Base-by-base conservation (phyloP, 1,140 invertebrate genomes). In the Metopolophium dirhodum region DNA sequence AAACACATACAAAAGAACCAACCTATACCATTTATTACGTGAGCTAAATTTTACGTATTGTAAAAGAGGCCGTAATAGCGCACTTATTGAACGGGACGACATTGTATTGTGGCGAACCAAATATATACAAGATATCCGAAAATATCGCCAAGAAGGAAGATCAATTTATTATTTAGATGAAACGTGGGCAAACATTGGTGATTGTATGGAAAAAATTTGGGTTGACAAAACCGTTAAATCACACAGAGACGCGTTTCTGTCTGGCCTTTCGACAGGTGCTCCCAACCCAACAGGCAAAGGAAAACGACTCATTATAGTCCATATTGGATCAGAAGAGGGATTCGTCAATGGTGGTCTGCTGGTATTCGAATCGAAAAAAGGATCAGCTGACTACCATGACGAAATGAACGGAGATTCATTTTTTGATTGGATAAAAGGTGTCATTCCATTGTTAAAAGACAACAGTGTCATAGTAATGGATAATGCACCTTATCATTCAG, bases 221-320 rank as follows among this genome's bases (percentile, higher is more conserved):
- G 14, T 20, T 6, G 49, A 90, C 51, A 51, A 20, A 23, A 90
- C 88, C 30, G n/a, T 90, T 49, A 90, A 20, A 35, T 90, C 88
- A 47, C n/a, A 0, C 22, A 51, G 49, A 51, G 23, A 54, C 18
- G 88, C 88, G 45, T 90, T 90, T 51, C 7, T 90, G 41, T 35
- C n/a, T 49, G 88, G 88, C 7, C 45, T 90, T 30, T 90, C 49
- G 35, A 30, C 49, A 49, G 11, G 88, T 47, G 41, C n/a, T 35
- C 41, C 22, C 26, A 90, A 90, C 14, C 26, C 47, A 61, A 57
- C 54, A 30, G 93, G 93, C 30, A 86, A 91, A 49, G 82, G 9
- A 23, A 57, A 83, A 30, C 47, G 87, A 7, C 87, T 93, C 14
- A 93, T 93, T 68, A 68, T 91, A 14, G 54, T 90, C 47, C 93